phyloP scores from a whole-genome alignment of 2,888 invertebrate genomes.

The Syritta pipiens region DNA sequence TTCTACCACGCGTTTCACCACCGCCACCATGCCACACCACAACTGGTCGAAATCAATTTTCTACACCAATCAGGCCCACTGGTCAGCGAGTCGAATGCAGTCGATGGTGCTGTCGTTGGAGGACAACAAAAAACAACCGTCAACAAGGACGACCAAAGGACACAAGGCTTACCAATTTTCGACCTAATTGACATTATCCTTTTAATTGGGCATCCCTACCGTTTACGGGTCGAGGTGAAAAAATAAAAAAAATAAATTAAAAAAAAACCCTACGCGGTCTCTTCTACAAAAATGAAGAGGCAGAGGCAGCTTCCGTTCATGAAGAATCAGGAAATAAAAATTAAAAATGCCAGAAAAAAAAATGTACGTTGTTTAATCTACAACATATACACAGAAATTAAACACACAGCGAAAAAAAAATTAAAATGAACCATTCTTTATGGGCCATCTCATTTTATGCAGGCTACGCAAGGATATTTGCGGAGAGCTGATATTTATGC shows the following conservation, averaged over 20 bases:
- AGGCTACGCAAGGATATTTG: constrained; percentile 24
- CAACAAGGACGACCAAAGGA: constrained; percentile 9
- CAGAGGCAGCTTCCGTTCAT: not conserved
- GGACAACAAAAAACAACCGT: not conserved
- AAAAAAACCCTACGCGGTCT: not conserved
- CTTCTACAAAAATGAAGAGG: too few species aligned
- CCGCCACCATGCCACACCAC: not conserved
- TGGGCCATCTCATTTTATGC: constrained; percentile 40
- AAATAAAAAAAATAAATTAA: constrained; percentile 1
- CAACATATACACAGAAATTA: constrained; percentile 28
- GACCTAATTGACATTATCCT: constrained; percentile 55
- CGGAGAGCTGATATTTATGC: constrained; percentile 39
- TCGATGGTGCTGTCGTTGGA: too few species aligned
- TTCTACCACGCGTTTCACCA: not conserved
- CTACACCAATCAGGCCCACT: constrained; percentile 7
- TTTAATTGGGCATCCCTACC: constrained; percentile 42
- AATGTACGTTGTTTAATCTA: constrained; percentile 27
- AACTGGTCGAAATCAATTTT: constrained; percentile 30
- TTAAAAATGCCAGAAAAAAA: constrained; percentile 20
- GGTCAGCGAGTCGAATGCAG: too few species aligned
- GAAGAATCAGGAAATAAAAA: constrained; percentile 33
- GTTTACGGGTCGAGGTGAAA: constrained; percentile 12
- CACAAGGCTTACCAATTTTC: constrained; percentile 11
- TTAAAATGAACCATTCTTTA: constrained; percentile 32
- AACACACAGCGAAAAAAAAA: not conserved